Base-by-base conservation (phyloP, 1,140 invertebrate species). In the Drosophila nigromelanica region DNA sequence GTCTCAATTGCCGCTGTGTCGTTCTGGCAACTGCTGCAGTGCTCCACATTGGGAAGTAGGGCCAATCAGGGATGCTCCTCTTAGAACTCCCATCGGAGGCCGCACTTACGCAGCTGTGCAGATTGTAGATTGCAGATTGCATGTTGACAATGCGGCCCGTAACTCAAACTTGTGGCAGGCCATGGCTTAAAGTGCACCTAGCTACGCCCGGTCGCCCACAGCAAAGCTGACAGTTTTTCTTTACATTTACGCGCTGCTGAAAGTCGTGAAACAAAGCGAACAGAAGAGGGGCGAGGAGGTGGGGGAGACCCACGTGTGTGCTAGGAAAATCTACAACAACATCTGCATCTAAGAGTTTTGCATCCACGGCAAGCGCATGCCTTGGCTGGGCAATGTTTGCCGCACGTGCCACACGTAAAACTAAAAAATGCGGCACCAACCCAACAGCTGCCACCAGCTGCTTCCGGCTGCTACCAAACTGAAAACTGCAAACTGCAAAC, bases 401-500 rank as follows among this genome's bases (percentile, higher is more conserved):
- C 51, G 73, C 78, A 80, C 78, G 78, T 80, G 78, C 78, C 63
- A 63, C 78, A 80, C 78, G 78, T 79, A 80, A 80, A 80, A 79
- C 76, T 80, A 76, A 76, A 79, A 79, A 79, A 80, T 80, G 78
- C 78, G 67, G 54, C 77, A 76, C 21, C 21, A 24, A 24, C 21
- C 62, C 62, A 73, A 63, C 73, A 80, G 78, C 73, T 79, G 76
- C 73, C 67, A 60, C 76, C 73, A 68, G 54, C 67, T 67, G 68
- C 52, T 55, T 58, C 47, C 68, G 61, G 58, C 62, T 75, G 66
- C 70, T 61, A 10, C 63, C 63, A 67, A 67, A 67, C 62, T 59
- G 68, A 30, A 39, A 56, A 62, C 52, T 43, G 52, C 68, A 45
- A 70, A 48, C 61, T 55, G 55, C 47, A 58, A 45, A 11, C 64